Conservation (phyloP, 2,888 invertebrate species). For the Drepana falcataria region DNA sequence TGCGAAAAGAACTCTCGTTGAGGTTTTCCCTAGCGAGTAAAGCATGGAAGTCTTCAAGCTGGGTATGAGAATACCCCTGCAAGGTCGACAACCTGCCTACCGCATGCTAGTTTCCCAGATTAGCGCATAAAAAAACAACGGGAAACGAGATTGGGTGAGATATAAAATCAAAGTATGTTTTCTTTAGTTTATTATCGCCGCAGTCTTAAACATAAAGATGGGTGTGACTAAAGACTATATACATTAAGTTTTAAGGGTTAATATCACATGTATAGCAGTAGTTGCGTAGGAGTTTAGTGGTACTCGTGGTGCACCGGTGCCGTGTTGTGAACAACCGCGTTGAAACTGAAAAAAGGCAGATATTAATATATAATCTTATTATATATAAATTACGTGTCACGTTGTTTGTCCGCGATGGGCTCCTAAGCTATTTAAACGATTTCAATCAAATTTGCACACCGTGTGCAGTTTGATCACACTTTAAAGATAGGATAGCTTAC, state of each 20-base stretch:
- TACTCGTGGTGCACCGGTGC: slow-evolving; percentile 67
- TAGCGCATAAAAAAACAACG: not conserved
- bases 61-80: no score
- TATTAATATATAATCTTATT: not conserved
- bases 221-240: slow-evolving; percentile 74
- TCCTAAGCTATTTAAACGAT: no score
- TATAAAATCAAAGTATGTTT: slow-evolving; percentile 15
- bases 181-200: slow-evolving; percentile 76
- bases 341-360: slow-evolving; percentile 57
- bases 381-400: no score
- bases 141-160: not conserved
- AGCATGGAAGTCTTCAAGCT: no score
- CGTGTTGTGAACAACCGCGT: slow-evolving; percentile 75
- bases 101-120: no score
- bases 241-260: slow-evolving; percentile 65
- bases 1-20: no score
- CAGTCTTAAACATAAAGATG: slow-evolving; percentile 66
- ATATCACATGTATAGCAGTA: slow-evolving; percentile 70
- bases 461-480: no score
- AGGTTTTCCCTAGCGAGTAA: no score
- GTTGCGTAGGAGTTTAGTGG: slow-evolving; percentile 44
- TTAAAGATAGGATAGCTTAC: no score
- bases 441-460: no score
- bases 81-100: no score
- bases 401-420: no score